phyloP scores from a whole-genome alignment of 2,888 invertebrate genomes.

The Tillus elongatus region DNA sequence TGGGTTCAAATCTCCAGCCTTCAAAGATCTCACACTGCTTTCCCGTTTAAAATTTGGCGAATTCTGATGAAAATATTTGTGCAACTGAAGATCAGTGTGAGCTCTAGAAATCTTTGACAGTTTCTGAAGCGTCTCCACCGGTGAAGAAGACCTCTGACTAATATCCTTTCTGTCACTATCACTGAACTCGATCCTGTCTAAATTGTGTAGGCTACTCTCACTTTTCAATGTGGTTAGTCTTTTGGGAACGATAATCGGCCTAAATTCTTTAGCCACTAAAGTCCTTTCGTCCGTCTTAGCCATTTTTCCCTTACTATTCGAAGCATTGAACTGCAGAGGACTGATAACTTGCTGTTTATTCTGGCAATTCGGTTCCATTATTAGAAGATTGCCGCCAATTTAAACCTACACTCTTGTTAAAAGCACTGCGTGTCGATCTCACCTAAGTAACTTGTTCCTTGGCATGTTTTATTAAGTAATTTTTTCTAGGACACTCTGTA shows the following conservation, averaged over 20 bases:
- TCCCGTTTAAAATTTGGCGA: slow-evolving; percentile 31
- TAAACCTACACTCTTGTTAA: too few relatives aligned
- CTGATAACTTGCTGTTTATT: slow-evolving; percentile 8
- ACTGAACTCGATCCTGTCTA: slow-evolving; percentile 14
- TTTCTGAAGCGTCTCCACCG: slow-evolving; percentile 5
- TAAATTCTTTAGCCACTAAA: slow-evolving; percentile 13
- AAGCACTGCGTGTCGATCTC: too few relatives aligned
- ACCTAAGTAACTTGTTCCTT: too few relatives aligned
- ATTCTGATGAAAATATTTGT: slow-evolving; percentile 16
- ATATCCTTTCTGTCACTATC: slow-evolving; percentile 22
- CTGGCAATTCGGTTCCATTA: slow-evolving; percentile 13
- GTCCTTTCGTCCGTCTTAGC: slow-evolving; percentile 13
- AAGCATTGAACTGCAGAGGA: slow-evolving; percentile 17
- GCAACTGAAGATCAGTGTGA: slow-evolving; percentile 3
- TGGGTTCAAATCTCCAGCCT: slow-evolving; percentile 20
- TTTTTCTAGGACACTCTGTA: too few relatives aligned
- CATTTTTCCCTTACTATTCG: slow-evolving; percentile 5
- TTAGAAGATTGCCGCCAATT: slow-evolving; percentile 17
- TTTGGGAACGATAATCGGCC: slow-evolving; percentile 11
- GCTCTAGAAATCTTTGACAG: slow-evolving; percentile 14
- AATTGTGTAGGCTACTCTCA: not conserved
- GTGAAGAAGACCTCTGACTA: slow-evolving; percentile 10
- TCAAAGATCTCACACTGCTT: slow-evolving; percentile 30
- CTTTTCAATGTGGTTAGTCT: not conserved
- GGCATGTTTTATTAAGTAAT: too few relatives aligned